Percentiles rank a stretch among this genome's conserved stretches.
Conservation (phyloP, 2,888 invertebrate genomes). For the Boloria euphrosyne region DNA sequence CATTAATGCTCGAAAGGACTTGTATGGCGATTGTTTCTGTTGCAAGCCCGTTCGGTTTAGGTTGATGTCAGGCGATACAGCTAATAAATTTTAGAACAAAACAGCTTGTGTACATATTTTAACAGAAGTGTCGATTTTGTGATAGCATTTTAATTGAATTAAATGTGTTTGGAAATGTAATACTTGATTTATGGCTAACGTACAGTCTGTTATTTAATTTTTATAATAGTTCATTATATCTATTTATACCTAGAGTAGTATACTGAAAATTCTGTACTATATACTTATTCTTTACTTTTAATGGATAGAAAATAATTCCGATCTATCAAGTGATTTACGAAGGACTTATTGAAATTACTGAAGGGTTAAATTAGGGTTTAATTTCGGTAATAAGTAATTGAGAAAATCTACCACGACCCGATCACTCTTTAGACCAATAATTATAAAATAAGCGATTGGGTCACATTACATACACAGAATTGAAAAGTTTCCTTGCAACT, state of each 20-base stretch:
- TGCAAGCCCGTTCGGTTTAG: conserved; percentile 34
- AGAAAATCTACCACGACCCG: too few relatives aligned
- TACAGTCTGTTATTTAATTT: too few relatives aligned
- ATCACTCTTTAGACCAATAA: neutral
- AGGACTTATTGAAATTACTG: too few relatives aligned
- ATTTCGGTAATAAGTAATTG: too few relatives aligned
- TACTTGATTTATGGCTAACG: neutral
- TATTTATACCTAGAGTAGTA: too few relatives aligned
- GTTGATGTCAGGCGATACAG: conserved; percentile 29
- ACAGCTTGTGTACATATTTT: conserved; percentile 21
- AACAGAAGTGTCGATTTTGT: conserved; percentile 11
- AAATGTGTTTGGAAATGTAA: neutral
- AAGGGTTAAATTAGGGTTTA: too few relatives aligned
- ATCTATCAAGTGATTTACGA: too few relatives aligned
- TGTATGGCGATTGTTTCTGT: conserved; percentile 41
- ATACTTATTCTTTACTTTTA: too few relatives aligned
- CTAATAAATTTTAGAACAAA: conserved; percentile 23
- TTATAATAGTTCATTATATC: too few relatives aligned
- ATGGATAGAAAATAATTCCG: too few relatives aligned
- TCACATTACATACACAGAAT: neutral
- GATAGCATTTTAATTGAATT: neutral
- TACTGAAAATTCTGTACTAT: too few relatives aligned
- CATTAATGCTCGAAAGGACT: conserved; percentile 42
- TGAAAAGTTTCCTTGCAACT: neutral
- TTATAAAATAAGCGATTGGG: neutral